phyloP scores from a whole-genome alignment of 2,888 invertebrate species.

The Campaea margaritaria region DNA sequence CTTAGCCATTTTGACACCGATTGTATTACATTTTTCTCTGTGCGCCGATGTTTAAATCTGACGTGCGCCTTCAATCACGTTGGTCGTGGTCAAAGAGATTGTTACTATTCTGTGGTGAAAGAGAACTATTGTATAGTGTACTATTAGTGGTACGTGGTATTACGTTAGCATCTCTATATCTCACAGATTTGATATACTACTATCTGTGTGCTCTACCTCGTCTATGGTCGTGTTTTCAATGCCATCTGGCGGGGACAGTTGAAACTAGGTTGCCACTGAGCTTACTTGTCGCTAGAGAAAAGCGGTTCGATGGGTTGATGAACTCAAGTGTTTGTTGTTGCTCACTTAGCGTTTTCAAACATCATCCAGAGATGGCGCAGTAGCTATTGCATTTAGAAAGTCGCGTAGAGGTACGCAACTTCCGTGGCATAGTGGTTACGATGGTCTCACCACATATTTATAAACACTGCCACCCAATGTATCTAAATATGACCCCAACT shows the following conservation, averaged over 20 bases:
- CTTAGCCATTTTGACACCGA: conserved; percentile 56
- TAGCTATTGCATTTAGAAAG: neutral
- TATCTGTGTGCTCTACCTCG: too few species aligned
- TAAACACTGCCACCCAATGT: too few species aligned
- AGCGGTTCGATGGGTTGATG: neutral
- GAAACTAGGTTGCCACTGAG: conserved; percentile 6
- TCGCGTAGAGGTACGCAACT: neutral
- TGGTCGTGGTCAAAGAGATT: neutral
- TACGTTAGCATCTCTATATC: too few species aligned
- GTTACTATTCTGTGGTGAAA: too few species aligned
- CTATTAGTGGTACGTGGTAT: too few species aligned
- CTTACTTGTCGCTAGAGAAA: neutral
- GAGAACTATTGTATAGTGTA: too few species aligned
- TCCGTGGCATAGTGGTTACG: too few species aligned
- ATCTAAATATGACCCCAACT: too few species aligned
- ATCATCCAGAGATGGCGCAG: conserved; percentile 20
- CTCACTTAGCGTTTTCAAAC: neutral
- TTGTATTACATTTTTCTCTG: too few species aligned
- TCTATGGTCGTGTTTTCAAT: conserved; percentile 15
- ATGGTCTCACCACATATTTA: too few species aligned
- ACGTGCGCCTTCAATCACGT: conserved; percentile 44
- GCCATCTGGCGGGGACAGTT: conserved; percentile 40
- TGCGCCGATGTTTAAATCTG: conserved; percentile 41
- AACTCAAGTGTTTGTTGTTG: neutral
- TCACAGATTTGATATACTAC: too few species aligned